Base-by-base conservation (phyloP, 2,797 vertebrate genomes). In the Decapterus maruadsi region DNA sequence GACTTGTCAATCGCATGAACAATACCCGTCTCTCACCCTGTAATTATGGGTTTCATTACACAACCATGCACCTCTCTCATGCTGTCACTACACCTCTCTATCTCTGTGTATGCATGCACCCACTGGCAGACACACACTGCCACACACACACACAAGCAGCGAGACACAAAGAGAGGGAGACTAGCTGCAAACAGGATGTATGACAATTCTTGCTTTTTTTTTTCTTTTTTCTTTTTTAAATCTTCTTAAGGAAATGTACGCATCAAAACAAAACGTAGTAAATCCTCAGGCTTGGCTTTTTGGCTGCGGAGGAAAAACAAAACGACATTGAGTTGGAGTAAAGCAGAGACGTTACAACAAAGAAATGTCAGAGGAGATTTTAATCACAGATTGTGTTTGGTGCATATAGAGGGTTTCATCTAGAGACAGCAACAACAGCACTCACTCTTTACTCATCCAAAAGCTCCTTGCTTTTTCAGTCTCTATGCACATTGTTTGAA, bases 1-100 rank as follows among this genome's bases (percentile, higher is more conserved):
- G 78, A 88, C 87, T 88, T 92, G 92, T 93, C 92, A 93, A 89
- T 93, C 72, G 72, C 80, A 76, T 77, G 87, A 90, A 95, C 93
- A 94, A 93, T 91, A 89, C 73, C 66, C 36, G 26, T 88, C 78
- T 84, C 81, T 90, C 80, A 77, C 77, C 61, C 88, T 83, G 85
- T 93, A 94, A 94, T 93, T 91, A 93, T 89, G 90, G 88, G 87
- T 93, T 92, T 93, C 87, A 90, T 92, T 92, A 92, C 83, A 90
- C 77, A 83, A 60, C n/a, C 72, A 46, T 83, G 77, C 76, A 86
- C 88, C 84, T 78, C 71, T 84, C 81, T 84, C 64, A 76, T 75
- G 62, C 86, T 87, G 88, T 89, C 81, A 81, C 77, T 82, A 77
- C 77, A 87, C 81, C 74, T 77, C 72, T 82, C 29, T 84, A 59